Evolutionary conservation across 1,140 invertebrate species (phyloP), one percentile per base, ranked within the genome.

Genomic region (Semibalanus balanoides): DNA sequence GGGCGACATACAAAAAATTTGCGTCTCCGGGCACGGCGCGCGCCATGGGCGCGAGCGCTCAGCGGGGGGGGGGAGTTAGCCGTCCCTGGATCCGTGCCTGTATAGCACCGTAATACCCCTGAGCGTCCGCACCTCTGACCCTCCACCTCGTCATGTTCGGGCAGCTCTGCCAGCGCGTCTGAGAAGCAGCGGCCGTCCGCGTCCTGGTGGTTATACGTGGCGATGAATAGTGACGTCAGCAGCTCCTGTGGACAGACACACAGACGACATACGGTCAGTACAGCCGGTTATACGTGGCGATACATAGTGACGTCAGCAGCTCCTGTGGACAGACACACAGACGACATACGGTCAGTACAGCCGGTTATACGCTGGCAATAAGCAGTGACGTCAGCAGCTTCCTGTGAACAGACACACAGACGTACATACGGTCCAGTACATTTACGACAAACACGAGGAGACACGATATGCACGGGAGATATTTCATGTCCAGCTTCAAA

Each of bases 141-240:
- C 51, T 64, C 51, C 11, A 90, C 79, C 80, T 94, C 91, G 83
- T 95, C 92, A 82, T 93, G 91, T 82, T 97, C 94, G 0, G 93
- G 92, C 35, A 99, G 84, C 82, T 99, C 96, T 0, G 92, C 91
- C 88, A 99, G 92, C 17, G 94, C 96, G 85, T 99, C 96, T 14
- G 93, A 95, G 82, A 94, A 97, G 82, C 95, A 98, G 74, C 96
- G 88, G 73, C 96, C 96, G 84, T 97, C 94, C 82, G 95, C 93
- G 84, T 98, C 96, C 85, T 97, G 91, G 83, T 97, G 93, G 84
- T 97, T 98, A 82, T 97, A 98, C 0, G 96, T 89, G 7, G 92
- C 91, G 11, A 94, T 96, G 82, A 99, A 98, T 22, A 99, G 87
- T 40, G 91, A 94, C 0, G 93, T 90, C 28, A 99, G 87, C 51